Evolutionary conservation across 2,113 vertebrate genomes (phyloP).

Genomic region (Calidris pugnax): DNA sequence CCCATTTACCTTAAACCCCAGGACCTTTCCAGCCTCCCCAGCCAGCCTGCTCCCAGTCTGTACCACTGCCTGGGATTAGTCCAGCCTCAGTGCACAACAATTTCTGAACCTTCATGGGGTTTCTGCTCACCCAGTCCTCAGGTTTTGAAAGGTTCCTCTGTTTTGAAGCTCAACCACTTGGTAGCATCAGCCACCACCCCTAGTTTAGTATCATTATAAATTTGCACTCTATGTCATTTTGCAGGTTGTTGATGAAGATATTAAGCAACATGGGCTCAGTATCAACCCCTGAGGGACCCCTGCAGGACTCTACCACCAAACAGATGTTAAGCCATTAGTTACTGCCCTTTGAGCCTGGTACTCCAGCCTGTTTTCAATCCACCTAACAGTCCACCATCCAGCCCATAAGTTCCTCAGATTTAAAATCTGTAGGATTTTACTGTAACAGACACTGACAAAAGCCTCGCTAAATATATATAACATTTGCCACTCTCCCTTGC

Average conservation of each 20-base stretch:
- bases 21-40: not conserved
- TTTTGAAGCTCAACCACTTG: not conserved
- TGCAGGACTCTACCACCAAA: not conserved
- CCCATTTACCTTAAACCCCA: not conserved
- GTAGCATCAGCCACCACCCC: not conserved
- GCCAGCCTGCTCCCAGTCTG: not conserved
- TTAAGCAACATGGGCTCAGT: not conserved
- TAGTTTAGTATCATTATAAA: not conserved
- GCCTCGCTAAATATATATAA: not conserved
- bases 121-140: not conserved
- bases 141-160: not conserved
- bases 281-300: not conserved
- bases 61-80: not conserved
- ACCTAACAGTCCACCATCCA: not conserved
- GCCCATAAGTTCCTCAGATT: not conserved
- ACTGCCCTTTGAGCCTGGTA: not conserved
- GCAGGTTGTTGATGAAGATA: not conserved
- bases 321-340: not conserved
- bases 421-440: not conserved
- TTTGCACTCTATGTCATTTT: not conserved
- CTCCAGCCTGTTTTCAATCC: not conserved
- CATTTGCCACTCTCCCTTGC: not conserved
- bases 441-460: not conserved
- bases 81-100: not conserved
- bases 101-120: not conserved